Evolutionary conservation across 2,113 vertebrate genomes (phyloP), one percentile per base, ranked within the genome.

Genomic region (Chaetodon auriga): DNA sequence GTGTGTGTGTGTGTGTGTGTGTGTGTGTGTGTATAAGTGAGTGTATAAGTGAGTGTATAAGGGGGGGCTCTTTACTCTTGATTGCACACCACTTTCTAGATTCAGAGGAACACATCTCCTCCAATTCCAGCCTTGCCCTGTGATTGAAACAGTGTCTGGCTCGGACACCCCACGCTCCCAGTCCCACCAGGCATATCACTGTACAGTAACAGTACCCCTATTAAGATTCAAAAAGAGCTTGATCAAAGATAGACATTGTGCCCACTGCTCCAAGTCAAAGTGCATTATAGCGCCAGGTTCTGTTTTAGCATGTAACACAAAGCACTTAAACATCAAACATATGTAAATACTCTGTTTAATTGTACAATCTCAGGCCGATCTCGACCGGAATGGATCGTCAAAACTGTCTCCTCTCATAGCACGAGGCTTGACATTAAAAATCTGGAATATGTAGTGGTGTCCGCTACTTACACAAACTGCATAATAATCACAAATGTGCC

Each of bases 131-230:
- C 62, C 77, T n/a, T 21, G 43, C 69, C 6, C 36, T 73, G 76
- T 89, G 92, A 95, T 92, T 90, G 86, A 92, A 93, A 93, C 86
- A 79, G 80, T 82, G 82, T 80, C 88, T 87, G 87, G 69, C 81
- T 73, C 25, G 11, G 80, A 91, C 89, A 80, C 90, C 72, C 84
- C 74, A 61, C 30, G 38, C 66, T 73, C 73, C 65, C 41, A 18
- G 83, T 91, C 90, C 88, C 92, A 86, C 75, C 63, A 70, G 86
- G 55, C 79, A 21, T 89, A 92, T 94, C 87, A 15, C 65, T 79
- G 73, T 83, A 79, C 91, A 62, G 88, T 88, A 90, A 89, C 89
- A 36, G 66, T 70, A 89, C 78, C 80, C 82, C 70, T 38, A 78
- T 82, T 72, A 83, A 68, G 51, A 63, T 70, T 81, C 76, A 83